Evolutionary conservation across 2,888 invertebrate species (phyloP).

Genomic region (Stenodera caucasica): DNA sequence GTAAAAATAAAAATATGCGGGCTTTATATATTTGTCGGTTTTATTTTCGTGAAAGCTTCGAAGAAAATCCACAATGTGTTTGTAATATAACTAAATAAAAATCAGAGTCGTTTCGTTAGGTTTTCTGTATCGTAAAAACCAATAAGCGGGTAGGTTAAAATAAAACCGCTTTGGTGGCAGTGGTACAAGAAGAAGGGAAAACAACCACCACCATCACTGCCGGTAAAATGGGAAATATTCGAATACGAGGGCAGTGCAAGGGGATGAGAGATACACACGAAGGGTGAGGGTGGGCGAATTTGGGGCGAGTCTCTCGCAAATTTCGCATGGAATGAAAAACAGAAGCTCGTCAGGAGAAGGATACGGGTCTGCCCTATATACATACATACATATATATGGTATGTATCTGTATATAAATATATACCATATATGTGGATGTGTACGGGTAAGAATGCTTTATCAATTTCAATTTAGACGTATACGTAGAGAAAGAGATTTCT

Average conservation of each 20-base stretch:
- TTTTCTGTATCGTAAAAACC: slow-evolving; percentile 42
- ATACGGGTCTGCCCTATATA: slow-evolving; percentile 26
- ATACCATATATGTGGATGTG: too few relatives aligned
- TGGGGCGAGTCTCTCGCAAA: slow-evolving; percentile 20
- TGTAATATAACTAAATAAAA: slow-evolving; percentile 40
- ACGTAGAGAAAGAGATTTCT: slow-evolving; percentile 23
- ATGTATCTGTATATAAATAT: not conserved
- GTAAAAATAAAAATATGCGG: not conserved
- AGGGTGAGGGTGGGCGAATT: slow-evolving; percentile 15
- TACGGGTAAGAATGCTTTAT: slow-evolving; percentile 41
- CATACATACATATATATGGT: too few relatives aligned
- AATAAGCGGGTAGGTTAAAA: slow-evolving; percentile 46
- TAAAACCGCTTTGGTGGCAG: slow-evolving; percentile 37
- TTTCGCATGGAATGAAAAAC: slow-evolving; percentile 32
- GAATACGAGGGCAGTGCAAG: slow-evolving; percentile 22
- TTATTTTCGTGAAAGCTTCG: not conserved
- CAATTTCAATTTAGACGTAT: slow-evolving; percentile 42
- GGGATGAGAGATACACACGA: slow-evolving; percentile 8
- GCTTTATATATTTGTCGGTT: not conserved
- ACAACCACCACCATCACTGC: not conserved
- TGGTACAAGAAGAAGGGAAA: slow-evolving; percentile 27
- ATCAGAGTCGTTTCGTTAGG: slow-evolving; percentile 40
- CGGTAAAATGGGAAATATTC: slow-evolving; percentile 34
- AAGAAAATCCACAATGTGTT: not conserved
- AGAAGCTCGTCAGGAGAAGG: slow-evolving; percentile 27